Base-by-base conservation (phyloP, 1,140 invertebrate species). In the Zophobas atratus region DNA sequence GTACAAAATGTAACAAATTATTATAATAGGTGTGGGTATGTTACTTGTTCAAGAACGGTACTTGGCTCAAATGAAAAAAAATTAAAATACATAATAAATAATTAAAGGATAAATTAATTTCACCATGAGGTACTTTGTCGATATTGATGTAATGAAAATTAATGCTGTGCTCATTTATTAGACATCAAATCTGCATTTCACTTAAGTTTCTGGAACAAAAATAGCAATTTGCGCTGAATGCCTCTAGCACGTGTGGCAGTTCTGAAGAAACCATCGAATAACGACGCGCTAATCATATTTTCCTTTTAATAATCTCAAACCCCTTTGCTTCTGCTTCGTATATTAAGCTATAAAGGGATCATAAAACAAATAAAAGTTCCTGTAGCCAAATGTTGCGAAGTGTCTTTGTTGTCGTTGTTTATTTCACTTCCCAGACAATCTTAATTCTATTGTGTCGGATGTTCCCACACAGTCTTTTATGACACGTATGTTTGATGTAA, bases 321-420 rank as follows among this genome's bases (percentile, higher is more conserved):
- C 77, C 72, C 63, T 63, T 55, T 55, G 48, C 74, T 56, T 73
- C 6, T 73, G 33, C 41, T 76, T 76, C 49, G 60, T 78, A 80
- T 80, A 80, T 80, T 78, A 80, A 80, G 74, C 77, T 39, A 75
- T 80, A 80, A 80, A 80, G 73, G 67, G 71, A 56, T 32, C 67
- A 76, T 80, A 80, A 80, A 80, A 74, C 77, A 80, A 80, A 80
- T 78, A 80, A 77, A 77, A 78, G 79, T 78, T 78, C 79, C 78
- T 80, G 60, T 71, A 78, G 79, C 79, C 76, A 80, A 80, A 80
- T 80, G 79, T 80, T 80, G 79, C 79, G 79, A 78, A 79, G 76
- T 49, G 71, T 53, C 73, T 80, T 74, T 80, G 72, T 75, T 80
- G 60, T 75, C 56, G 75, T 78, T 48, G 63, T 78, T 36, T 57